phyloP scores from a whole-genome alignment of 2,888 invertebrate genomes.

The Tetanocera ferruginea region DNA sequence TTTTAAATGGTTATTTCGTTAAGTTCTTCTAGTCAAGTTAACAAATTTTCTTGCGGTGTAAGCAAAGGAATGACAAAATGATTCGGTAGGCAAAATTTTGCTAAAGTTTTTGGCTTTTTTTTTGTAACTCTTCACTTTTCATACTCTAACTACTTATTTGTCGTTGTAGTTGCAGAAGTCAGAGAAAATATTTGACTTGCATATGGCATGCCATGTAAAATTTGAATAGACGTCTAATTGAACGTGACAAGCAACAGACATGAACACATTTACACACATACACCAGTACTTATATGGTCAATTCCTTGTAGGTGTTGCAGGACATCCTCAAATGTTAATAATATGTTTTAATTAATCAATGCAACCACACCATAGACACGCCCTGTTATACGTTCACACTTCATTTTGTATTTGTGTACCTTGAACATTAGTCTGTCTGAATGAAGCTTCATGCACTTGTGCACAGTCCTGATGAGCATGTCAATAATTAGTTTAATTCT shows the following conservation, averaged over 20 bases:
- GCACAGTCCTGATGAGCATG: not conserved
- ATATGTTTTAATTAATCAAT: slow-evolving; percentile 38
- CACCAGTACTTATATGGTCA: not conserved
- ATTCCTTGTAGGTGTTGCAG: not conserved
- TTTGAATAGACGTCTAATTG: slow-evolving; percentile 36
- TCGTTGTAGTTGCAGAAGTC: not conserved
- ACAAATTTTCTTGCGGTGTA: too few species aligned
- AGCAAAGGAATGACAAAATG: too few species aligned
- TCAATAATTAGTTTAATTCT: slow-evolving; percentile 28
- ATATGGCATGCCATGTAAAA: not conserved
- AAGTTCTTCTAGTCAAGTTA: too few species aligned
- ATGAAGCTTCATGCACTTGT: too few species aligned
- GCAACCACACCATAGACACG: slow-evolving; percentile 35
- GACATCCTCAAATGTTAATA: slow-evolving; percentile 22
- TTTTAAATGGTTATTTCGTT: too few species aligned
- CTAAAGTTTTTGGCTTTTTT: too few species aligned
- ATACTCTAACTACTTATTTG: not conserved
- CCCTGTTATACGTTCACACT: not conserved
- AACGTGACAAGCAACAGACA: slow-evolving; percentile 9
- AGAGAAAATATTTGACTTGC: not conserved
- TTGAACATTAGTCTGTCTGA: not conserved
- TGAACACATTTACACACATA: not conserved
- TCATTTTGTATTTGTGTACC: not conserved
- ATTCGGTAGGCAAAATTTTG: too few species aligned
- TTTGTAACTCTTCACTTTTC: too few species aligned